These are phyloP conservation scores for Rutpela maculata DNA, from an alignment of 2,888 invertebrate species.

Conservation along the genomic window DNA sequence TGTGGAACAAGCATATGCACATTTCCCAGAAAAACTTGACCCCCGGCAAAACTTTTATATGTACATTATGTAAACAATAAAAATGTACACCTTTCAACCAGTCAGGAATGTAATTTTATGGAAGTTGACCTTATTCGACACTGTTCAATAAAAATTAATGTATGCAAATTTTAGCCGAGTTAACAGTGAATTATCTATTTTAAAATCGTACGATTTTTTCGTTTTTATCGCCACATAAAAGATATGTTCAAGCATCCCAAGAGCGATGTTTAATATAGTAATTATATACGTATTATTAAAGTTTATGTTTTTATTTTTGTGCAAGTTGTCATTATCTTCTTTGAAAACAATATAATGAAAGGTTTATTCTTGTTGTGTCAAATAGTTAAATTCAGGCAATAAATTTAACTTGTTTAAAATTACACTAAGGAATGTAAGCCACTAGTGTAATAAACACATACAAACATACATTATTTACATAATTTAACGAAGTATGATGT, in stretches of 20 bases:
- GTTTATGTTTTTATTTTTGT: not conserved
- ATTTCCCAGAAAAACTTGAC: not conserved
- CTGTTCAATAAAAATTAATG: slow-evolving; percentile 35
- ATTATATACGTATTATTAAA: not conserved
- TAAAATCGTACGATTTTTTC: slow-evolving; percentile 7
- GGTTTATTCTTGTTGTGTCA: not conserved
- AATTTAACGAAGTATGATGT: not conserved
- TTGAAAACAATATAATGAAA: slow-evolving; percentile 4
- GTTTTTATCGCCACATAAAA: slow-evolving; percentile 1
- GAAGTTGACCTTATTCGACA: slow-evolving; percentile 40
- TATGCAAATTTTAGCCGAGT: slow-evolving; percentile 45
- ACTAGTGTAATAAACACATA: not conserved
- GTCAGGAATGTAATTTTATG: slow-evolving; percentile 28
- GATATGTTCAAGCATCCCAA: not conserved
- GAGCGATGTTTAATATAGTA: slow-evolving; percentile 3
- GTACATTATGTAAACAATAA: slow-evolving; percentile 17
- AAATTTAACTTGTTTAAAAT: slow-evolving; percentile 1
- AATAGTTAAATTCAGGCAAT: not conserved
- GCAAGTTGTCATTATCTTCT: not conserved
- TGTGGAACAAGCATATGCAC: not conserved
- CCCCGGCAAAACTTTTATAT: not conserved
- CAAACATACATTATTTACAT: not conserved
- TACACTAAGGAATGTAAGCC: slow-evolving; percentile 1
- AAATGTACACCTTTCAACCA: slow-evolving; percentile 10
- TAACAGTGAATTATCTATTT: slow-evolving; percentile 29